Percentiles rank a stretch among this genome's conserved stretches.
phyloP scores from a whole-genome alignment of 1,140 invertebrate genomes.

The Palaemon carinicauda region DNA sequence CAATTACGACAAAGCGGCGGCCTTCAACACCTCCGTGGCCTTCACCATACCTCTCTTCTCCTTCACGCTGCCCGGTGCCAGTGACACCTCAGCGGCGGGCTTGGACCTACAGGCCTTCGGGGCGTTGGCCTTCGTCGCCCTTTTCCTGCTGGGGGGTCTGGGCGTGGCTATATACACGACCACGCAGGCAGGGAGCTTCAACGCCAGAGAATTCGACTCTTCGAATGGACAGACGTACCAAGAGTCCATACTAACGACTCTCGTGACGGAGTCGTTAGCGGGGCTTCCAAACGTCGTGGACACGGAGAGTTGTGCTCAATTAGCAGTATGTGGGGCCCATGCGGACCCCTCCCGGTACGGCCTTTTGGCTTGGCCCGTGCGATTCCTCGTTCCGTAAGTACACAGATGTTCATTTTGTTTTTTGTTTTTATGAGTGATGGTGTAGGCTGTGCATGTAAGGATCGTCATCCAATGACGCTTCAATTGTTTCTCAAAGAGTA shows the following conservation, averaged over 20 bases:
- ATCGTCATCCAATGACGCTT: neutral
- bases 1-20: constrained; percentile 55
- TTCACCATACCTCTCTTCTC: constrained; percentile 63
- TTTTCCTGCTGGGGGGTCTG: constrained; percentile 54
- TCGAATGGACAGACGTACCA: neutral
- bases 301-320: constrained; percentile 33
- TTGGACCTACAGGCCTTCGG: constrained; percentile 47
- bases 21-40: constrained; percentile 62
- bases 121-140: constrained; percentile 50
- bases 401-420: neutral
- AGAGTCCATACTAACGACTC: constrained; percentile 14
- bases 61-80: constrained; percentile 61
- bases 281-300: constrained; percentile 43
- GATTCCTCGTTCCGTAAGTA: constrained; percentile 54
- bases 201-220: neutral
- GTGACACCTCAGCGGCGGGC: constrained; percentile 45
- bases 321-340: constrained; percentile 51
- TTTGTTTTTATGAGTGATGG: neutral
- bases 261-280: constrained; percentile 20
- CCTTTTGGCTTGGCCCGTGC: constrained; percentile 46
- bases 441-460: neutral
- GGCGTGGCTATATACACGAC: constrained; percentile 58
- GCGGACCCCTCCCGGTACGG: constrained; percentile 45
- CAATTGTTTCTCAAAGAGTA: no score
- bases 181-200: constrained; percentile 27